phyloP scores from a whole-genome alignment of 1,140 invertebrate genomes.

The Trissolcus basalis region DNA sequence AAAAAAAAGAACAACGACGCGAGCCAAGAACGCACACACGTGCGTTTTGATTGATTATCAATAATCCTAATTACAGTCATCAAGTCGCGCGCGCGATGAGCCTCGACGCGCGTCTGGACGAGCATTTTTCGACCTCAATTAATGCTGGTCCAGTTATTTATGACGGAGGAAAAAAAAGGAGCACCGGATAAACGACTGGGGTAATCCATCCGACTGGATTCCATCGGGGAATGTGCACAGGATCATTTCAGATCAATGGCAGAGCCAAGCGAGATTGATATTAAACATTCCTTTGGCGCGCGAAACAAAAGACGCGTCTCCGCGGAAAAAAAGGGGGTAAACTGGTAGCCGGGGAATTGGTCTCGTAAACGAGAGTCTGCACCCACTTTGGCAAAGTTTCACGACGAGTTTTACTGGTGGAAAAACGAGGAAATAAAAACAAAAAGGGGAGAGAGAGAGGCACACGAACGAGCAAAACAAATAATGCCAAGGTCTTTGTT shows the following conservation, averaged over 20 bases:
- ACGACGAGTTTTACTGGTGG: background rate
- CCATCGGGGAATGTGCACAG: background rate
- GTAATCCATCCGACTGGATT: background rate
- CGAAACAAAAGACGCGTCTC: background rate
- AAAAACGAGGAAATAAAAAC: conserved; percentile 2
- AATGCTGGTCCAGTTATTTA: too few relatives aligned
- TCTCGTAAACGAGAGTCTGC: conserved; percentile 3
- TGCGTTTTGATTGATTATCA: conserved; percentile 11
- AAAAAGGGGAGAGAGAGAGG: background rate
- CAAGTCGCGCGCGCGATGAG: background rate
- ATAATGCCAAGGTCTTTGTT: conserved; percentile 16
- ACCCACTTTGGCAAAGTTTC: conserved; percentile 16
- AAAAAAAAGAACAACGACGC: too few relatives aligned
- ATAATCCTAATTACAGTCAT: conserved; percentile 13
- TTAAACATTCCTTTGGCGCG: background rate
- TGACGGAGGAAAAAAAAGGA: too few relatives aligned
- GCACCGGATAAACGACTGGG: too few relatives aligned
- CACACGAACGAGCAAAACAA: conserved; percentile 13
- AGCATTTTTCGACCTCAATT: too few relatives aligned
- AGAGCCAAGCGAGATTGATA: background rate
- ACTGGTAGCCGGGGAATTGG: background rate
- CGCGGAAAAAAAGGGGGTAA: background rate
- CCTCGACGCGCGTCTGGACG: too few relatives aligned
- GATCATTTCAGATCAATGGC: background rate
- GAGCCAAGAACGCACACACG: too few relatives aligned